A percentile compares a stretch with the other conserved stretches of the same genome.
phyloP scores from a whole-genome alignment of 1,140 invertebrate genomes.

The fruit fly (Drosophila melanogaster) region DNA sequence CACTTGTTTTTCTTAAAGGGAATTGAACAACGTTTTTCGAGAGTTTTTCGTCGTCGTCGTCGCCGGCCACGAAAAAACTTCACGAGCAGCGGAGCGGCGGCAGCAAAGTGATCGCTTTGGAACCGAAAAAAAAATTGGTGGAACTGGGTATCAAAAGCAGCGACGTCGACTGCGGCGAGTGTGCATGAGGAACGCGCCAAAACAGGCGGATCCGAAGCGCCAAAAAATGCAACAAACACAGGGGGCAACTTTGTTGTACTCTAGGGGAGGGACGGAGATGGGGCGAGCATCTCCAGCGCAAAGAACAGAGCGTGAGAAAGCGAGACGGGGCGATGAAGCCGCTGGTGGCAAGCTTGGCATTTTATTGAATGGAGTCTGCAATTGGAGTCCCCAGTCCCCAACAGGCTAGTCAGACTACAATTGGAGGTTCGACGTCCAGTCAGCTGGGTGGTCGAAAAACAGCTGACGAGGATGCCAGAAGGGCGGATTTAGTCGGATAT shows the following conservation, averaged over 20 bases:
- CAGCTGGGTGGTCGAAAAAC: constrained; percentile 54
- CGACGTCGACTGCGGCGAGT: constrained; percentile 40
- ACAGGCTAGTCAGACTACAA: constrained; percentile 17
- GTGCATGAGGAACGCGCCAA: constrained; percentile 70
- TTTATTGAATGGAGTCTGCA: constrained; percentile 55
- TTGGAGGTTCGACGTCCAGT: constrained; percentile 12
- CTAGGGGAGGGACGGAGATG: constrained; percentile 27
- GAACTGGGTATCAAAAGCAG: constrained; percentile 30
- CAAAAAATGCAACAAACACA: constrained; percentile 72
- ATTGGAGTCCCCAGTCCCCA: constrained; percentile 48
- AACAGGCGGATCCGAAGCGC: constrained; percentile 61
- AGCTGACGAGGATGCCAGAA: constrained; percentile 63
- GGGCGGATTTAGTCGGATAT: constrained; percentile 2
- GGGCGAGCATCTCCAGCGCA: constrained; percentile 45
- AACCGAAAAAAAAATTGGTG: constrained; percentile 43
- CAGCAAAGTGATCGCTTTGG: constrained; percentile 50
- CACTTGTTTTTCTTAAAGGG: constrained; percentile 28
- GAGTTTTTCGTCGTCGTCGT: constrained; percentile 49
- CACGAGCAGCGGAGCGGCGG: constrained; percentile 47
- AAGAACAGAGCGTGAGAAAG: constrained; percentile 32
- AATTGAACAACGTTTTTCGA: constrained; percentile 42
- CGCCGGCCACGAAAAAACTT: constrained; percentile 68
- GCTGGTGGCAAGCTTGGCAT: constrained; percentile 51
- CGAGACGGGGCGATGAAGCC: constrained; percentile 21
- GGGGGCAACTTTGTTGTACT: constrained; percentile 29